Conservation (phyloP, 2,113 vertebrate species). For the Corythoichthys haematopterus region DNA sequence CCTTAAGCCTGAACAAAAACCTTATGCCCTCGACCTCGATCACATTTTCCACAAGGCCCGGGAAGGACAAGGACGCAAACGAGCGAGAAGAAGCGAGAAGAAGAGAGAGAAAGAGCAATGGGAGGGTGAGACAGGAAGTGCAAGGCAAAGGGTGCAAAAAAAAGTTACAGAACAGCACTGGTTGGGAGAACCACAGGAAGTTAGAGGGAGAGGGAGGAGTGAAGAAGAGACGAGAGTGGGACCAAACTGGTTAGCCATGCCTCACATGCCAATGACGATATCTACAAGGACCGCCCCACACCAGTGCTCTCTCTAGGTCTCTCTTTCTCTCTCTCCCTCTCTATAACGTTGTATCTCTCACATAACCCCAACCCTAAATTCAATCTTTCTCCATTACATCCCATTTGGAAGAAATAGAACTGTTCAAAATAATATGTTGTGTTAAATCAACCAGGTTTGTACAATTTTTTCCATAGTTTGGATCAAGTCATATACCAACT, state of each 20-base stretch:
- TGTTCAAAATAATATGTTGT: neutral
- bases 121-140: constrained; percentile 38
- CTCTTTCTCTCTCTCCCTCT: constrained; percentile 3
- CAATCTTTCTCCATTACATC: neutral
- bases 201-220: constrained; percentile 24
- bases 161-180: constrained; percentile 9
- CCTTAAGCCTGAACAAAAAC: constrained; percentile 43
- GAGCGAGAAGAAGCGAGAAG: constrained; percentile 14
- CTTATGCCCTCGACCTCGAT: constrained; percentile 39
- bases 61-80: constrained; percentile 25
- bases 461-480: neutral
- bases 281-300: constrained; percentile 41
- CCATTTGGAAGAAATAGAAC: neutral
- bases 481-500: neutral
- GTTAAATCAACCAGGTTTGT: neutral
- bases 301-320: neutral
- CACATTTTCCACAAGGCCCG: constrained; percentile 58
- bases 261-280: constrained; percentile 63
- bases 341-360: neutral
- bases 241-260: constrained; percentile 63
- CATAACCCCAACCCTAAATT: neutral
- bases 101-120: constrained; percentile 12
- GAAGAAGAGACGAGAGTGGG: constrained; percentile 28
- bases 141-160: constrained; percentile 4
- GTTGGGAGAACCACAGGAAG: constrained; percentile 6